Evolutionary conservation across 2,797 vertebrate genomes (phyloP).

Genomic region (Diceros bicornis): DNA sequence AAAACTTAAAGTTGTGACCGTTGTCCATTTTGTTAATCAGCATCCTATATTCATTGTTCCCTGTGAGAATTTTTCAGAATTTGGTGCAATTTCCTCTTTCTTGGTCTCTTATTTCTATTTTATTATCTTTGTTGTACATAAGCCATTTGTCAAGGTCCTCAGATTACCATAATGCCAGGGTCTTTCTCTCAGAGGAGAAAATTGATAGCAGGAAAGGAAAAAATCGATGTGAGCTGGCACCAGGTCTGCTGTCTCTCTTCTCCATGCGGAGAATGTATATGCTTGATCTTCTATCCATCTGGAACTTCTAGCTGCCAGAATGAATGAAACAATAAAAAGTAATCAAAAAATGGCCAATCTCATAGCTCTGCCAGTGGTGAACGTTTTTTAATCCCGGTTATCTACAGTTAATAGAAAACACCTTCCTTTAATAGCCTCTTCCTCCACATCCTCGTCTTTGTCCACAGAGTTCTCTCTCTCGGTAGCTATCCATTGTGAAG

Average conservation of each 20-base stretch:
- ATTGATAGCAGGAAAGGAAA: background rate
- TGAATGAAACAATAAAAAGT: background rate
- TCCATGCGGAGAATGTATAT: background rate
- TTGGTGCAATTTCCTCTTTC: background rate
- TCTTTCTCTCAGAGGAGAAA: background rate
- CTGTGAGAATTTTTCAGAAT: background rate
- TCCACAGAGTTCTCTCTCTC: background rate
- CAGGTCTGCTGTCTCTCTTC: background rate
- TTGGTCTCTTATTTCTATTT: background rate
- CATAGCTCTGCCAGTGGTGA: background rate
- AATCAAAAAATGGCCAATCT: background rate
- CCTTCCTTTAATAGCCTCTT: background rate
- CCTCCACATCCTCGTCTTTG: background rate
- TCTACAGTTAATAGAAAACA: background rate
- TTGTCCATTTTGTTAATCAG: background rate
- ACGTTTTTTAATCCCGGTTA: background rate
- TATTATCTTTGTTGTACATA: background rate
- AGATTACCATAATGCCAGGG: background rate
- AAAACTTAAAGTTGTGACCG: background rate
- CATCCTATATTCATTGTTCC: background rate
- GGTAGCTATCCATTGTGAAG: background rate
- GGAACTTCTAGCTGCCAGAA: background rate
- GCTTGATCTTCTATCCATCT: background rate
- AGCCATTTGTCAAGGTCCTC: background rate
- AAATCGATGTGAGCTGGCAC: background rate